Evolutionary conservation across 2,113 vertebrate species (phyloP), one percentile per base, ranked within the genome.

Genomic region (Entomyzon cyanotis): DNA sequence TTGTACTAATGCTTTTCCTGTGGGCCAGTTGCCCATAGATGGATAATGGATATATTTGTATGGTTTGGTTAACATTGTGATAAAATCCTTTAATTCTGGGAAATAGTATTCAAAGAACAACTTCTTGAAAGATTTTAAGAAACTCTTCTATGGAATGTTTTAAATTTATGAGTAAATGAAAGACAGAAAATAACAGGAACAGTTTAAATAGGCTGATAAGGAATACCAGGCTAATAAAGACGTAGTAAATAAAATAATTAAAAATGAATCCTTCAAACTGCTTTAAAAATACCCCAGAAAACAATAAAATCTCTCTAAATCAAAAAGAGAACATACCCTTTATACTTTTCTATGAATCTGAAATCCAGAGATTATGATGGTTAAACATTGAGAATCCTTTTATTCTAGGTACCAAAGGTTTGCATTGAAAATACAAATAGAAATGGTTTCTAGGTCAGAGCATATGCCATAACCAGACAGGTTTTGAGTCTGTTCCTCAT

Each of bases 351-450:
- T 44, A 6, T n/a, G 58, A 85, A 96, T 84, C 13, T 78, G 76
- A 97, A 96, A 97, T 89, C 44, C 60, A 90, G 84, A 84, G 47
- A 55, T 41, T 9, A 12, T 42, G 33, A 39, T 90, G 73, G 70
- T 67, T 88, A 93, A 97, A 84, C 21, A 50, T 1, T 1, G 2
- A 25, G 44, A 76, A 64, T 85, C 20, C 15, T 30, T 95, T 95
- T 81, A 95, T 89, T 87, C 55, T 84, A n/a, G 5, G 46, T 64
- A 69, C 35, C 75, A 95, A 79, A 60, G 4, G 5, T 90, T 98
- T 96, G 50, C 62, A n/a, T 31, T 90, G 63, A 92, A 59, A 94
- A 55, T 78, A 46, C 25, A 94, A 96, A 71, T 31, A 68, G 12
- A 94, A 88, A 63, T 52, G 42, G 17, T 18, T 87, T 87, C 88